Evolutionary conservation across 2,888 invertebrate species (phyloP).

Genomic region (Epinotia bilunana): DNA sequence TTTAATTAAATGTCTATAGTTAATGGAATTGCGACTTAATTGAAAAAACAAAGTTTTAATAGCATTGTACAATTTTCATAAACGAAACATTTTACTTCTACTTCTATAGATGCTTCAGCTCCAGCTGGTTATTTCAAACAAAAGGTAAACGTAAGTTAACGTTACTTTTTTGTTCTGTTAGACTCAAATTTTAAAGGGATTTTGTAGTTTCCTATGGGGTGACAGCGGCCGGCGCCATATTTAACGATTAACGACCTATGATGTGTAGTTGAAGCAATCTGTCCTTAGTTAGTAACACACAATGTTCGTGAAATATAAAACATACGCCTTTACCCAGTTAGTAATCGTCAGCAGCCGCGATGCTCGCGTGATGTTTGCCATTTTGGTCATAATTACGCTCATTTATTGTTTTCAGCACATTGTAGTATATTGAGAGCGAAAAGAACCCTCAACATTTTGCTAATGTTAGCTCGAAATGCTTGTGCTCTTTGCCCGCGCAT

Average conservation of each 20-base stretch:
- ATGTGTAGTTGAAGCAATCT: too few species aligned
- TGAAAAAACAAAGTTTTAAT: constrained; percentile 7
- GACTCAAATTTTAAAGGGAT: too few species aligned
- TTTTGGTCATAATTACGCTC: constrained; percentile 33
- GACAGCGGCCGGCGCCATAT: too few species aligned
- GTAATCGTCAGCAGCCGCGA: constrained; percentile 7
- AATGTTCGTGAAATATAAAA: background rate
- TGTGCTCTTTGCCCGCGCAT: too few species aligned
- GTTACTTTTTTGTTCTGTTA: too few species aligned
- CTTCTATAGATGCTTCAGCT: background rate
- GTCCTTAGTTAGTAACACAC: too few species aligned
- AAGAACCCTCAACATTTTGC: too few species aligned
- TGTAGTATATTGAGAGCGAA: constrained; percentile 25
- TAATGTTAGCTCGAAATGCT: too few species aligned
- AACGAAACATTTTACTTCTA: background rate
- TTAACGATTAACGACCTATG: too few species aligned
- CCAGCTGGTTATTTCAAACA: too few species aligned
- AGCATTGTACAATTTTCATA: background rate
- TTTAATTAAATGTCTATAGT: constrained; percentile 32
- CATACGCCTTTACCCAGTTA: background rate
- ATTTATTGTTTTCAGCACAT: constrained; percentile 33
- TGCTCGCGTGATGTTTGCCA: constrained; percentile 34
- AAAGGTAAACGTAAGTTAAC: too few species aligned
- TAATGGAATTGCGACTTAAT: constrained; percentile 23
- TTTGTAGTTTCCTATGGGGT: too few species aligned